phyloP scores from a whole-genome alignment of 2,113 vertebrate genomes.

The Seriola dumerili region DNA sequence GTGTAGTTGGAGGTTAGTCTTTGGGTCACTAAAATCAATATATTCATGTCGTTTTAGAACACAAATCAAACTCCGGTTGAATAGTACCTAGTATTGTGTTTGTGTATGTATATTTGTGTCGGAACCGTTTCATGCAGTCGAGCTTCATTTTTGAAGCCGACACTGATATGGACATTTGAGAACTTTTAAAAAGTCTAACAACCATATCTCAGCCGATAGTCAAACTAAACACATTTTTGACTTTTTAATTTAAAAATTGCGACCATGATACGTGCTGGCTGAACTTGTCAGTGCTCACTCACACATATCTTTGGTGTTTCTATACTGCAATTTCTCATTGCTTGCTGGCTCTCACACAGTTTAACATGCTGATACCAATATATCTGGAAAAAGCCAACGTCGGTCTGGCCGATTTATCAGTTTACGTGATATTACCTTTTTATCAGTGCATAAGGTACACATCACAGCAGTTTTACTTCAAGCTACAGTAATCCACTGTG shows the following conservation, averaged over 20 bases:
- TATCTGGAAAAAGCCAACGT: neutral
- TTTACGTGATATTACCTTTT: too few relatives aligned
- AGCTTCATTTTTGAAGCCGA: neutral
- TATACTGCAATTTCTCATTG: too few relatives aligned
- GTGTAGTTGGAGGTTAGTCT: neutral
- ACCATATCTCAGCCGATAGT: neutral
- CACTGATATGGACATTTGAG: neutral
- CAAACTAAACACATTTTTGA: too few relatives aligned
- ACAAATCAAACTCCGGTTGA: neutral
- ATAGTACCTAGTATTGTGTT: neutral
- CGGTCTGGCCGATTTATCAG: too few relatives aligned
- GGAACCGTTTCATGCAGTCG: neutral
- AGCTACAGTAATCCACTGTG: too few relatives aligned
- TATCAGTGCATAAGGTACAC: too few relatives aligned
- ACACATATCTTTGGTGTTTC: neutral
- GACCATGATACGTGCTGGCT: neutral
- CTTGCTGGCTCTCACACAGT: too few relatives aligned
- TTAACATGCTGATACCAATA: neutral
- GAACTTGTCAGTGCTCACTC: neutral
- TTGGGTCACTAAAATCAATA: neutral
- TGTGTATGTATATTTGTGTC: neutral
- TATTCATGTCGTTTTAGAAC: neutral
- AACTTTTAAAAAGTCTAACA: neutral
- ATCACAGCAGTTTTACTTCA: neutral
- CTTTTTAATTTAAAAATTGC: too few relatives aligned